phyloP scores from a whole-genome alignment of 2,113 vertebrate species.

The Osmerus mordax region DNA sequence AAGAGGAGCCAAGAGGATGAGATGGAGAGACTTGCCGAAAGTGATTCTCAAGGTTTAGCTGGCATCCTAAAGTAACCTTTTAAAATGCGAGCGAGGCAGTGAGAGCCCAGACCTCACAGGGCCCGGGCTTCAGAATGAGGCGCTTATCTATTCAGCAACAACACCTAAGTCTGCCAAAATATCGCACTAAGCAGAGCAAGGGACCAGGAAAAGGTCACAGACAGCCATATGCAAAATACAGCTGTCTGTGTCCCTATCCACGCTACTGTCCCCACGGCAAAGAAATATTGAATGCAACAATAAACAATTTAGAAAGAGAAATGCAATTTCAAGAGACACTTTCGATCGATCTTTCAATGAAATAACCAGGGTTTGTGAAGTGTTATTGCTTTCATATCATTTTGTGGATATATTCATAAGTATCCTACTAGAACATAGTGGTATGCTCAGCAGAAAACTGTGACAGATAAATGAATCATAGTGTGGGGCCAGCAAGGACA shows the following conservation, averaged over 20 bases:
- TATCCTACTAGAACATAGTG: conserved; percentile 36
- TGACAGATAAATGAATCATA: conserved; percentile 54
- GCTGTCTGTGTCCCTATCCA: conserved; percentile 23
- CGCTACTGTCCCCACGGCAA: conserved; percentile 7
- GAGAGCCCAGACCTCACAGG: conserved; percentile 51
- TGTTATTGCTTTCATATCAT: conserved; percentile 62
- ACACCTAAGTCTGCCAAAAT: conserved; percentile 54
- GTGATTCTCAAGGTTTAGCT: conserved; percentile 36
- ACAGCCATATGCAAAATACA: conserved; percentile 54
- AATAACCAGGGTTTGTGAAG: conserved; percentile 49
- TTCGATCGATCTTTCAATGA: conserved; percentile 43
- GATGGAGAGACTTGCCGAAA: conserved; percentile 22
- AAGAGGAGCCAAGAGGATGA: conserved; percentile 1
- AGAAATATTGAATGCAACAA: conserved; percentile 40
- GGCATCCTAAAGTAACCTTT: conserved; percentile 62
- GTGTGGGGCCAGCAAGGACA: conserved; percentile 28
- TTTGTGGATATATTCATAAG: conserved; percentile 57
- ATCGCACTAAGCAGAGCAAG: conserved; percentile 31
- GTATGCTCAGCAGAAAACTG: conserved; percentile 52
- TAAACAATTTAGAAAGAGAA: conserved; percentile 43
- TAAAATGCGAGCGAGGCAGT: conserved; percentile 49
- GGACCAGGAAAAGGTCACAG: conserved; percentile 49
- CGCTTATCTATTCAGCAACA: conserved; percentile 60
- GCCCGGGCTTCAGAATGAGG: conserved; percentile 42
- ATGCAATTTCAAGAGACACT: conserved; percentile 50